Evolutionary conservation across 2,888 invertebrate species (phyloP).

Genomic region (Pristionchus arcanus): DNA sequence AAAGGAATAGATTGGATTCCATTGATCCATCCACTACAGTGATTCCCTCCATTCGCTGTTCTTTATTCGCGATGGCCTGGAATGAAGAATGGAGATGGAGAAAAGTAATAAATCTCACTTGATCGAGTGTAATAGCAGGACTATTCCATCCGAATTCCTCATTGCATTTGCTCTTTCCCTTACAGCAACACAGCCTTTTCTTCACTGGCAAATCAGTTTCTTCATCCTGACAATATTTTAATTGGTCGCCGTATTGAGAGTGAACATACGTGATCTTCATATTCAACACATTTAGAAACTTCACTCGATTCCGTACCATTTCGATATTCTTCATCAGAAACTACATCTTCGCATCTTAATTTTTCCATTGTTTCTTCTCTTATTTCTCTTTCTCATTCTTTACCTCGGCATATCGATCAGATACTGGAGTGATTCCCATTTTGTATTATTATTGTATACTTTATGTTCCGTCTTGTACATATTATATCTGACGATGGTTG

Average conservation of each 20-base stretch:
- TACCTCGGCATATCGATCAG: conserved; percentile 35
- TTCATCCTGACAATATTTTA: background rate
- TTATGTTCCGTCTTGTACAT: conserved; percentile 31
- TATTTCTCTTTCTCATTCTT: background rate
- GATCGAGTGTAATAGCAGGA: conserved; percentile 1
- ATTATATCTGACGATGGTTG: conserved; percentile 12
- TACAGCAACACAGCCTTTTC: conserved; percentile 50
- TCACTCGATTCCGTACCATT: background rate
- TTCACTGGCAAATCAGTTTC: background rate
- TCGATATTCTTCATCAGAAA: background rate
- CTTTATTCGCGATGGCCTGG: background rate
- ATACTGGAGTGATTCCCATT: conserved; percentile 9
- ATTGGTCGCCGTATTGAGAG: background rate
- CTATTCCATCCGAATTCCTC: conserved; percentile 32
- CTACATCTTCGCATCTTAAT: conserved; percentile 53
- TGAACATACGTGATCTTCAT: background rate
- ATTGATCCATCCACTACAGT: background rate
- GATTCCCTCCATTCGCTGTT: background rate
- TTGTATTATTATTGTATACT: conserved; percentile 25
- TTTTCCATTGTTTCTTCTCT: background rate
- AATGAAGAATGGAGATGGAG: background rate
- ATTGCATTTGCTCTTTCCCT: conserved; percentile 49
- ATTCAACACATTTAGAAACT: background rate
- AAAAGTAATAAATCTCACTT: background rate
- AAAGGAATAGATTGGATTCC: background rate